Conservation (phyloP, 2,113 vertebrate species). For the Neogale vison region DNA sequence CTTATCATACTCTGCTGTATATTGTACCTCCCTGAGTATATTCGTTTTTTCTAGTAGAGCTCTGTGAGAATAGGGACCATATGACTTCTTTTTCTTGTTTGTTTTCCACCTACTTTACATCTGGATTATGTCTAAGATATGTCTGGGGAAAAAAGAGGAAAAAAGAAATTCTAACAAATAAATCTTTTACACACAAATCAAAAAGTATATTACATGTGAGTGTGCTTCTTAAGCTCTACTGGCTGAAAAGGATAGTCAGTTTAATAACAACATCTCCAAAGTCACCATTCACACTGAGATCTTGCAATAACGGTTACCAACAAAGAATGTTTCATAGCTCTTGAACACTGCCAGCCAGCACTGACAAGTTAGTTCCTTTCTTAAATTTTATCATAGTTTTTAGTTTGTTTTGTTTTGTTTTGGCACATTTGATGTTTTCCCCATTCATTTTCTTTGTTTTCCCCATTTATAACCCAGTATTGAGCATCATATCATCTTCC, state of each 20-base stretch:
- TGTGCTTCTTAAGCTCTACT: background rate
- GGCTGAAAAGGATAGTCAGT: background rate
- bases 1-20: background rate
- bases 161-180: background rate
- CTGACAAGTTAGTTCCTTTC: background rate
- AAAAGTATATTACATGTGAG: background rate
- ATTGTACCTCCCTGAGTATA: background rate
- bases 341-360: background rate
- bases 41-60: background rate
- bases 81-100: background rate
- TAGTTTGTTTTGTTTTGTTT: background rate
- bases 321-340: background rate
- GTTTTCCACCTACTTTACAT: background rate
- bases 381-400: background rate
- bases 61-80: background rate
- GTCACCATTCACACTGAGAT: background rate
- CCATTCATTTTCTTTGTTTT: background rate
- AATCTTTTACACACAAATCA: background rate
- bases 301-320: background rate
- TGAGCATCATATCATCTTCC: background rate
- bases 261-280: background rate
- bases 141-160: background rate
- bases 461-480: background rate
- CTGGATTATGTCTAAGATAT: background rate
- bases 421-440: background rate